Evolutionary conservation across 2,888 invertebrate species (phyloP), one percentile per base, ranked within the genome.

Genomic region (Quadroppia sp.): DNA sequence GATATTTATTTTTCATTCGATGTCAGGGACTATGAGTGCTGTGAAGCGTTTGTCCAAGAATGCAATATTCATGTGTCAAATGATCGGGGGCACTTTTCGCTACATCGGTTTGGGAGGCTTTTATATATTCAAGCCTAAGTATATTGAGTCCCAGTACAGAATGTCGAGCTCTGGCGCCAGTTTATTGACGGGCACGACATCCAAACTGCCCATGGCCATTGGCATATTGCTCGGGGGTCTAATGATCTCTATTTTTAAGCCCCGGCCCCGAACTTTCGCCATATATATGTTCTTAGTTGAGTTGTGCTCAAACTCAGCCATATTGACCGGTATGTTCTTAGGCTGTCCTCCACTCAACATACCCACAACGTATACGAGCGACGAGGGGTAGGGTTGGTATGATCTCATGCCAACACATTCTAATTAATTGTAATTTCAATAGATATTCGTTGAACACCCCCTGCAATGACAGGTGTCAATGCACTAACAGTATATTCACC

Each of bases 231-330:
- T 78, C 1, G 78, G 78, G 1, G 79, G 79, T 0, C 74, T 78
- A 6, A 75, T 81, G 0, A 80, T 82, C 9, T 79, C 80, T 0
- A 78, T 78, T 56, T 79, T 80, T 64, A 80, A 81, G 73, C 82
- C 82, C 0, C 75, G 79, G 0, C 79, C 82, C 1, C 76, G 79
- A 25, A 75, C 74, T 30, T 75, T 82, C 0, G 80, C 81, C 0
- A 80, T 78, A 6, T 82, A 81, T 79, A 82, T 81, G 74, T 80
- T 81, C 0, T 28, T 80, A 2, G 79, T 80, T 1, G 82, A 77
- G 40, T 40, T 77, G 11, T 76, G 76, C 56, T 75, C 75, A 9
- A 76, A 77, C 6, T 17, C 76, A 36, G 77, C 75, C 11, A 71
- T 79, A n/a, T 67, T 79, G 13, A 71, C 72, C 40, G 75, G 73